Conservation (phyloP, 2,888 invertebrate genomes). For the Standfussiana lucernea region DNA sequence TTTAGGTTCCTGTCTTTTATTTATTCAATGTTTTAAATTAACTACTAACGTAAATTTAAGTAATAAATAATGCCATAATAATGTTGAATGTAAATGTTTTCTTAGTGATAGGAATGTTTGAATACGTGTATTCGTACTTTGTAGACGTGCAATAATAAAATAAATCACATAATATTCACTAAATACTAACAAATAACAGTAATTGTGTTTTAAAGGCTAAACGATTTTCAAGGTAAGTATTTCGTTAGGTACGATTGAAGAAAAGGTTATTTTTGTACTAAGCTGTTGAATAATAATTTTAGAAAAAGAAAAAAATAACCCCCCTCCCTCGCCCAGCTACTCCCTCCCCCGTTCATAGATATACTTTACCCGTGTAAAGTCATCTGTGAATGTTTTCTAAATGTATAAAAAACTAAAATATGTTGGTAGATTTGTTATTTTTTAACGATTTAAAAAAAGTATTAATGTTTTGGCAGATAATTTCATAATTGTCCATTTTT, state of each 20-base stretch:
- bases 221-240: not conserved
- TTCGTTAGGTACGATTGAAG: conserved; percentile 13
- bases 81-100: not conserved
- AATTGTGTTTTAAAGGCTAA: not conserved
- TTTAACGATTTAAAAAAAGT: not conserved
- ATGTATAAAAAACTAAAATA: not conserved
- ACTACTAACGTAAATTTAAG: not conserved
- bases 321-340: not conserved
- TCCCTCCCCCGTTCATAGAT: too few species aligned
- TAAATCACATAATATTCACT: not conserved
- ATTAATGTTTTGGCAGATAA: not conserved
- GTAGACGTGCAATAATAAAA: not conserved
- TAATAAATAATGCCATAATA: not conserved
- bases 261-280: conserved; percentile 35
- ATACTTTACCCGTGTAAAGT: not conserved
- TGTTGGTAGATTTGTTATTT: not conserved
- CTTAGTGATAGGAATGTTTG: not conserved
- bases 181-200: conserved; percentile 1
- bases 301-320: not conserved
- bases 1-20: not conserved
- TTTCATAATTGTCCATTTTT: not conserved
- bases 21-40: not conserved
- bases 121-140: not conserved
- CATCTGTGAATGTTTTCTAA: conserved; percentile 1
- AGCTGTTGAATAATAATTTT: not conserved